Evolutionary conservation across 2,888 invertebrate species (phyloP).

Genomic region (Creontiades dilutus): DNA sequence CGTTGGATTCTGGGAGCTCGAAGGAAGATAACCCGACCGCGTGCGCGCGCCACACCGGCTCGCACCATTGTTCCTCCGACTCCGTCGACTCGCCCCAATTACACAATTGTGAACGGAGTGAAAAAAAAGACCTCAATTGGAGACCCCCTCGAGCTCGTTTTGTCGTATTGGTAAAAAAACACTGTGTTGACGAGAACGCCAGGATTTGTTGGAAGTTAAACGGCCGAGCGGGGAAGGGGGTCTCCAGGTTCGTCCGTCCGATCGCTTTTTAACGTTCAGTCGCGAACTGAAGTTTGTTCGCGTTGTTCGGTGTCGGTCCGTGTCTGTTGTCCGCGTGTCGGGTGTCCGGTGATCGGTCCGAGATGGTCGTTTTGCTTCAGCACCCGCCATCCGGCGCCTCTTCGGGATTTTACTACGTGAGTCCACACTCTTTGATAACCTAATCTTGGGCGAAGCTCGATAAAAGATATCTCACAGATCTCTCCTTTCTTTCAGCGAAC

Average conservation of each 20-base stretch:
- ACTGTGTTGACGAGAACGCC: not conserved
- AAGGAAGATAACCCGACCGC: no score
- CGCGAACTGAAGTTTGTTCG: not conserved
- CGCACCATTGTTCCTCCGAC: not conserved
- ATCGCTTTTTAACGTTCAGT: not conserved
- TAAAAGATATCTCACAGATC: no score
- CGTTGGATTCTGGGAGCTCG: no score
- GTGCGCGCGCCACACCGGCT: no score
- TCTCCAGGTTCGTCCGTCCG: not conserved
- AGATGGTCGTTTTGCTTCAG: constrained; percentile 60
- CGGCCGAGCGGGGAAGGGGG: constrained; percentile 15
- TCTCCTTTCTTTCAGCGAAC: no score
- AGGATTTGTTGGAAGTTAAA: constrained; percentile 14
- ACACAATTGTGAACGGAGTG: constrained; percentile 56
- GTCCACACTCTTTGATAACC: not conserved
- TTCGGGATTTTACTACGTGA: constrained; percentile 28
- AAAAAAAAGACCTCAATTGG: constrained; percentile 56
- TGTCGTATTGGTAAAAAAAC: constrained; percentile 55
- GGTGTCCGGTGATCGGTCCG: not conserved
- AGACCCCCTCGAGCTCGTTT: not conserved
- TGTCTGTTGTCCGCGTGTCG: constrained; percentile 15
- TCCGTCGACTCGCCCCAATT: constrained; percentile 52
- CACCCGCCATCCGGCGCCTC: constrained; percentile 17
- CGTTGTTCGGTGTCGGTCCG: constrained; percentile 6
- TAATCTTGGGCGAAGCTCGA: no score